Evolutionary conservation across 2,888 invertebrate genomes (phyloP), one percentile per base, ranked within the genome.

Genomic region (Spodoptera exigua): DNA sequence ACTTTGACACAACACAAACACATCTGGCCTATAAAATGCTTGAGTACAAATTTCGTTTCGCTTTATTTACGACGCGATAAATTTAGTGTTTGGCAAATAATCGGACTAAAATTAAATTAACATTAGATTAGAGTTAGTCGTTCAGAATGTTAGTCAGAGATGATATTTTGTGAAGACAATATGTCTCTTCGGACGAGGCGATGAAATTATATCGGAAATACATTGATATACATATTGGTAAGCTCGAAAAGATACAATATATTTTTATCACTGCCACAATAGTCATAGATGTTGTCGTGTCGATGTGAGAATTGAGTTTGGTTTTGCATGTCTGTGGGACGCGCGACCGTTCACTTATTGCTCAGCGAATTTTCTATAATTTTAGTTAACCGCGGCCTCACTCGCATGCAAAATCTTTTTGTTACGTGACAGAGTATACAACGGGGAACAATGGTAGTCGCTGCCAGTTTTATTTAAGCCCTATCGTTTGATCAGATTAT

Each of bases 191-290:
- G 68, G 69, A 49, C 55, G 76, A 73, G 77, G 76, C 73, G 79
- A 81, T 80, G 81, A 82, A 88, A 89, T 87, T 89, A 86, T 88
- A 89, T 85, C 81, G 78, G 75, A 83, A 80, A 74, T 76, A 79
- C 73, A 75, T 75, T 82, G 72, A 79, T 80, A 79, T 74, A 72
- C 58, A 63, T 51, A 78, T 76, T 82, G 68, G 68, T 88, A 87
- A 86, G 84, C 72, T 82, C 75, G 78, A 82, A 80, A 85, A 84
- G 79, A 86, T 84, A 74, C 78, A 78, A 84, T 91, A 91, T 92
- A 90, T 91, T 91, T 91, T 90, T 91, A 84, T 88, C 92, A 94
- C 91, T 92, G 93, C 92, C 93, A 88, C 88, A 76, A 83, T 89
- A 90, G 85, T 86, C 79, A 76, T 88, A 87, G 77, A 57, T 73